phyloP scores from a whole-genome alignment of 2,888 invertebrate genomes.

The Cryptus viduatorius region DNA sequence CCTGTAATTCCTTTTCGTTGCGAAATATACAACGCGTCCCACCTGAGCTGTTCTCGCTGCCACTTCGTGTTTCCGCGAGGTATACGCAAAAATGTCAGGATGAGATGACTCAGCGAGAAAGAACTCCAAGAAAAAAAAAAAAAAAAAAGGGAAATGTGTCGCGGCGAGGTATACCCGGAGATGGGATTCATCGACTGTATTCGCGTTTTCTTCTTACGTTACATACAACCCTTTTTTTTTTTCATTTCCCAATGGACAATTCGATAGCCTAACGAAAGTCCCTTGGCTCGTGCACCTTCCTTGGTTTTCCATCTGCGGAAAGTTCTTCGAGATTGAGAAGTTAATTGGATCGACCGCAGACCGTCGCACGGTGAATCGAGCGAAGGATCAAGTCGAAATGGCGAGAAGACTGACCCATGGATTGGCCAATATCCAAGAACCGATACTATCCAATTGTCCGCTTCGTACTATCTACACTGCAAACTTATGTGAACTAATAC shows the following conservation, averaged over 20 bases:
- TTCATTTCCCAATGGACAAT: slow-evolving; percentile 6
- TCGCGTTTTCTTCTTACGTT: neutral
- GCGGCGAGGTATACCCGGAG: neutral
- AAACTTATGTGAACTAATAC: slow-evolving; percentile 2
- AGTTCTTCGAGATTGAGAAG: slow-evolving; percentile 16
- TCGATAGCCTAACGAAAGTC: neutral
- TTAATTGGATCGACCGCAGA: slow-evolving; percentile 47
- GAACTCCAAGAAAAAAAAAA: neutral
- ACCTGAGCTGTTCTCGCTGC: slow-evolving; percentile 33
- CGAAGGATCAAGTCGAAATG: slow-evolving; percentile 20
- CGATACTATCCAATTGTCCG: slow-evolving; percentile 35
- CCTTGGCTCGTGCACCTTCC: neutral
- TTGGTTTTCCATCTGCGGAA: slow-evolving; percentile 7
- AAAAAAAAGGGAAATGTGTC: neutral
- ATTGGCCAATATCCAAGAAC: slow-evolving; percentile 41
- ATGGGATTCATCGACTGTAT: neutral
- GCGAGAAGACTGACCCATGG: slow-evolving; percentile 47
- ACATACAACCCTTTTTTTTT: neutral
- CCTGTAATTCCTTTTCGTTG: slow-evolving; percentile 56
- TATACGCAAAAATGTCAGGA: slow-evolving; percentile 1
- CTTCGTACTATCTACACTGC: neutral
- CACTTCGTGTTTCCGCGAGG: slow-evolving; percentile 14
- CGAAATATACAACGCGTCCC: slow-evolving; percentile 33
- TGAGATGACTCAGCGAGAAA: slow-evolving; percentile 1
- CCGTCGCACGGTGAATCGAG: slow-evolving; percentile 28